Evolutionary conservation across 2,888 invertebrate genomes (phyloP).

Genomic region (Cosmia pyralina): DNA sequence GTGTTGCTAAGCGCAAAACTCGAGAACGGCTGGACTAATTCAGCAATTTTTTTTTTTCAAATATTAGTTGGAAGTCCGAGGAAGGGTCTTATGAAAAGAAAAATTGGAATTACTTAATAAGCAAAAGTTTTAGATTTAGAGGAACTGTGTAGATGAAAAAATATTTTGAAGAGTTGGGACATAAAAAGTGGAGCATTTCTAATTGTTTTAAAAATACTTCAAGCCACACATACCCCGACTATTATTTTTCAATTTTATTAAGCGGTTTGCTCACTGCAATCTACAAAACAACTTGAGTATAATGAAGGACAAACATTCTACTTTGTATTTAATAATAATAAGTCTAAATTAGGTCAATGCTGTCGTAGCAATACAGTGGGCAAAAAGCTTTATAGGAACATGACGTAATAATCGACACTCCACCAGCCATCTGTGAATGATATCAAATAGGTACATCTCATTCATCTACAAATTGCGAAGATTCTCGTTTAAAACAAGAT

Average conservation of each 20-base stretch:
- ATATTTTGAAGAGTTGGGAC: neutral
- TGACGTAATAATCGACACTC: slow-evolving; percentile 51
- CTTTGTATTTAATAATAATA: slow-evolving; percentile 13
- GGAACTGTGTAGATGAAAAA: too few species aligned
- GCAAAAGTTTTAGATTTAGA: neutral
- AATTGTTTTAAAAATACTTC: neutral
- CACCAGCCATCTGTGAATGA: slow-evolving; percentile 54
- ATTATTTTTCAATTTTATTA: neutral
- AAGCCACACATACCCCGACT: slow-evolving; percentile 7
- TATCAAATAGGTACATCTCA: slow-evolving; percentile 52
- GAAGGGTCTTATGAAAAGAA: too few species aligned
- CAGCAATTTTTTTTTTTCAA: too few species aligned
- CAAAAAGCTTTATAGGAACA: slow-evolving; percentile 36
- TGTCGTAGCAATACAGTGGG: slow-evolving; percentile 12
- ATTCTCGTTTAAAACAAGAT: slow-evolving; percentile 30
- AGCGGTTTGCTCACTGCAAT: slow-evolving; percentile 36
- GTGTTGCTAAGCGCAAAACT: too few species aligned
- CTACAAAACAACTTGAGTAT: slow-evolving; percentile 1
- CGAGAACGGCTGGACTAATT: too few species aligned
- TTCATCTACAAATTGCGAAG: slow-evolving; percentile 37
- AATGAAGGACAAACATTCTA: slow-evolving; percentile 5
- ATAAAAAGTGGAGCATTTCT: neutral
- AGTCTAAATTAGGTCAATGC: slow-evolving; percentile 44
- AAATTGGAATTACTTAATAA: neutral
- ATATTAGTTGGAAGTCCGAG: too few species aligned